phyloP scores from a whole-genome alignment of 2,113 vertebrate genomes.

The Argyrosomus japonicus region DNA sequence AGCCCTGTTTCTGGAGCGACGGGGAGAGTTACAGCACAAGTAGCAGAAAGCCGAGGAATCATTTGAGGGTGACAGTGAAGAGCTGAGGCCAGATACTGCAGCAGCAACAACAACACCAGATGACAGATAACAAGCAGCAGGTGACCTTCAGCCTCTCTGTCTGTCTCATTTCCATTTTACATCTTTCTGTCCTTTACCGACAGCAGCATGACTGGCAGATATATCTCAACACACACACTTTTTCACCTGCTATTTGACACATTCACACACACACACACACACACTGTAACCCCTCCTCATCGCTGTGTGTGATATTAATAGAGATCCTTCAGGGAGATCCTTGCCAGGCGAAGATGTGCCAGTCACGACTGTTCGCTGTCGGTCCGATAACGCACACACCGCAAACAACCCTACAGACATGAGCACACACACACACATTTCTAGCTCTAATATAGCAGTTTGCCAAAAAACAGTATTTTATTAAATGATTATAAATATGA shows the following conservation, averaged over 20 bases:
- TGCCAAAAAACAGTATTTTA: neutral
- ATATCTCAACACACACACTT: neutral
- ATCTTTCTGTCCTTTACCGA: constrained; percentile 18
- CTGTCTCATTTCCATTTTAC: constrained; percentile 40
- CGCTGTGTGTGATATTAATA: constrained; percentile 61
- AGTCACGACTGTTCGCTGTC: constrained; percentile 39
- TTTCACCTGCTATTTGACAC: constrained; percentile 39
- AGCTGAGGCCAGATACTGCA: constrained; percentile 18
- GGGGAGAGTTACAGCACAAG: neutral
- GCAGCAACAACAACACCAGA: constrained; percentile 27
- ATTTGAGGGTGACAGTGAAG: constrained; percentile 6
- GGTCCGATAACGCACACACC: neutral
- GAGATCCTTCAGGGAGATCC: constrained; percentile 64
- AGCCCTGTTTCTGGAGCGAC: neutral
- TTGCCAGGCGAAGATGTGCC: constrained; percentile 40
- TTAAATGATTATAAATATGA: neutral
- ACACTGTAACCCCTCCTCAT: neutral
- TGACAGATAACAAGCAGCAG: constrained; percentile 54
- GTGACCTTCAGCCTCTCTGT: constrained; percentile 52
- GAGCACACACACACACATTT: constrained; percentile 5
- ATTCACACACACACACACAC: neutral
- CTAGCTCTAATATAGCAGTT: neutral
- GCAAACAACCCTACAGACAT: neutral
- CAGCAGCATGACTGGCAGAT: constrained; percentile 48
- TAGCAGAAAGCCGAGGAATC: constrained; percentile 19